Evolutionary conservation across 2,797 vertebrate genomes (phyloP).

Genomic region (Scarus forsteni): DNA sequence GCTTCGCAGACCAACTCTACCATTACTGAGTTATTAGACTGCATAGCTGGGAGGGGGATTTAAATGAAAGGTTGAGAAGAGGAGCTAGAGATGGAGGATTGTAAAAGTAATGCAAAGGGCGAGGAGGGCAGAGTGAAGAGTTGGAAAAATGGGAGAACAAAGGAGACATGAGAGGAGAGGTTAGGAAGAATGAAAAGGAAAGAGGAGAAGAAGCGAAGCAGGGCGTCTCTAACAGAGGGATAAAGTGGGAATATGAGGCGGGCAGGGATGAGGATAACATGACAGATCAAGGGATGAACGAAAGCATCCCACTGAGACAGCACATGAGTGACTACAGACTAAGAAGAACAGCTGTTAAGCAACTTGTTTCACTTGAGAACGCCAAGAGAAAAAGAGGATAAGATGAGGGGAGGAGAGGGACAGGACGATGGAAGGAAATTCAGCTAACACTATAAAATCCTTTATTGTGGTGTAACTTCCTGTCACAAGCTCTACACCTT

Average conservation of each 20-base stretch:
- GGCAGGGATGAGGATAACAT: constrained; percentile 52
- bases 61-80: constrained; percentile 43
- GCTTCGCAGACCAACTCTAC: constrained; percentile 64
- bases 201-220: constrained; percentile 13
- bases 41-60: constrained; percentile 8
- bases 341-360: constrained; percentile 58
- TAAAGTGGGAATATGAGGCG: constrained; percentile 39
- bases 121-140: constrained; percentile 12
- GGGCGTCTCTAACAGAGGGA: constrained; percentile 41
- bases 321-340: constrained; percentile 57
- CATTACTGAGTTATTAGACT: constrained; percentile 73
- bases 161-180: constrained; percentile 18
- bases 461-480: background rate
- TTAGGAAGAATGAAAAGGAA: constrained; percentile 17
- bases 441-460: background rate
- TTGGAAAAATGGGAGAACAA: background rate
- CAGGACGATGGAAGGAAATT: background rate
- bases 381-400: constrained; percentile 24
- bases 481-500: no score
- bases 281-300: constrained; percentile 65
- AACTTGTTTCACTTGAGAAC: constrained; percentile 54
- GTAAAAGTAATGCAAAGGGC: constrained; percentile 16
- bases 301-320: constrained; percentile 43
- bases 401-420: background rate
- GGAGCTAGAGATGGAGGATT: constrained; percentile 19